Base-by-base conservation (phyloP, 2,113 vertebrate genomes). In the Gymnobelideus leadbeateri region DNA sequence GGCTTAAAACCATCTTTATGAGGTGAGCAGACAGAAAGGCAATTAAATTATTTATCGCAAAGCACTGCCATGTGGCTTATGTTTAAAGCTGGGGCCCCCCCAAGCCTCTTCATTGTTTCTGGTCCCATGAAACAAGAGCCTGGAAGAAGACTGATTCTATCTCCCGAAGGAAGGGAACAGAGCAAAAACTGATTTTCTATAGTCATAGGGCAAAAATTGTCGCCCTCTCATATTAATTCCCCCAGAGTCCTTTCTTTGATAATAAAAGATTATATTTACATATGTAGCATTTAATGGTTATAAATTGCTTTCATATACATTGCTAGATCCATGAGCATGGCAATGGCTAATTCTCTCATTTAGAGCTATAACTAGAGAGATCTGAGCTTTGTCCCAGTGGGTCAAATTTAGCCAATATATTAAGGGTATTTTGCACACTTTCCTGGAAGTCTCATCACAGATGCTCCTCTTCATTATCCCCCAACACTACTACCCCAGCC, bases 1-100 rank as follows among this genome's bases (percentile, higher is more conserved):
- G 68, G 19, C 68, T 84, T 84, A 84, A 84, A 84, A 84, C 68
- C 68, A 84, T 84, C 68, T 84, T 84, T 84, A 84, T 84, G 68
- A 84, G n/a, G 68, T 84, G 68, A 84, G n/a, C 68, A 84, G n/a
- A 84, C 68, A 84, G 68, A 84, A 43, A 84, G 68, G 68, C 68
- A 84, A 43, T 84, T 84, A 84, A 84, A 84, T 43, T 84, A 84
- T 84, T 84, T 84, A 84, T 84, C 37, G 8, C 68, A 84, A 23
- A 84, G n/a, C 37, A 84, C 37, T 84, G 68, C 68, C 68, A 84
- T 84, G 68, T 84, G 68, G 68, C 68, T 84, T 84, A 84, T 84
- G 68, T 84, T 84, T 43, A 84, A 84, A 84, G n/a, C 37, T 84
- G 68, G 7, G 68, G 68, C 68, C 43, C 68, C n/a, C 57, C 68